A percentile compares a stretch with the other conserved stretches of the same genome.
Conservation (phyloP, 2,888 invertebrate genomes). For the Dione vanillae region DNA sequence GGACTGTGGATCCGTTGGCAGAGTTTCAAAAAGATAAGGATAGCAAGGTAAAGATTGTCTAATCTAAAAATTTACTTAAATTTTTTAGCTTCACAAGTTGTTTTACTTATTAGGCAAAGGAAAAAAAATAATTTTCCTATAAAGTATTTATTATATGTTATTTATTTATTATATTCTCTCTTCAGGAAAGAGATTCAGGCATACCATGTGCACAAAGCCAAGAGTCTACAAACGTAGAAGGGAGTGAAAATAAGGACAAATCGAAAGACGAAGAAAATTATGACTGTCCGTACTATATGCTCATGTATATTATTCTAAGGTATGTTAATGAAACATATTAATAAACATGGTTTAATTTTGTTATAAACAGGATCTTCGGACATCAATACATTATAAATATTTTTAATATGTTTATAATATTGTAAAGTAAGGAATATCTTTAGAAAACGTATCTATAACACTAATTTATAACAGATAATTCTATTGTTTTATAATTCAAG, state of each 20-base stretch:
- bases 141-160: neutral
- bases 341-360: neutral
- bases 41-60: slow-evolving; percentile 70
- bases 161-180: neutral
- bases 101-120: no score
- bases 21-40: slow-evolving; percentile 77
- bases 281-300: slow-evolving; percentile 87
- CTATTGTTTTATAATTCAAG: no score
- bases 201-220: slow-evolving; percentile 77
- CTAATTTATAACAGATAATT: no score
- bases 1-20: slow-evolving; percentile 65
- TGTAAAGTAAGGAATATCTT: no score
- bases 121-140: no score
- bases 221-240: slow-evolving; percentile 78
- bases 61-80: no score
- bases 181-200: slow-evolving; percentile 77
- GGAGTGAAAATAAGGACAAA: slow-evolving; percentile 75
- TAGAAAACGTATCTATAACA: no score
- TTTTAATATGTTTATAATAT: no score
- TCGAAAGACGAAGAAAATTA: slow-evolving; percentile 73
- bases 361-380: no score
- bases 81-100: no score
- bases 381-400: no score
- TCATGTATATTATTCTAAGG: slow-evolving; percentile 89
- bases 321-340: slow-evolving; percentile 50